phyloP scores from a whole-genome alignment of 2,113 vertebrate species.

The Dipodomys merriami region DNA sequence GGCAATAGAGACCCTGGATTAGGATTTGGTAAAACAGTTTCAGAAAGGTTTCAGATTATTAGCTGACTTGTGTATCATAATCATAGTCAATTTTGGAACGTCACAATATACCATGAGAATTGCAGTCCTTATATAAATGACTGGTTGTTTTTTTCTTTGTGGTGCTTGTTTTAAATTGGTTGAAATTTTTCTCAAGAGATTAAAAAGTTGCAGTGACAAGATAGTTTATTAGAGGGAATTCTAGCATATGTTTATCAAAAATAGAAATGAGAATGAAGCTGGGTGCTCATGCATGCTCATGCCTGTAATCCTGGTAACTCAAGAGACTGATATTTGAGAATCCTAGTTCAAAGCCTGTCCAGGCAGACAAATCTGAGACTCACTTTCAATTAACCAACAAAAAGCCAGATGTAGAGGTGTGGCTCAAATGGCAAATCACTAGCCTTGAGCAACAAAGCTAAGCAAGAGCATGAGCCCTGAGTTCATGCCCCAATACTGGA shows the following conservation, averaged over 20 bases:
- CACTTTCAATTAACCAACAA: too few species aligned
- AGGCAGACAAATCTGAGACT: too few species aligned
- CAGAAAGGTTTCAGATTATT: neutral
- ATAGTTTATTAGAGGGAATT: neutral
- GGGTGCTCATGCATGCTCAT: too few species aligned
- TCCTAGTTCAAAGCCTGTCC: too few species aligned
- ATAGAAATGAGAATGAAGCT: neutral
- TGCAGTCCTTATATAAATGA: neutral
- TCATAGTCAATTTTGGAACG: constrained; percentile 26
- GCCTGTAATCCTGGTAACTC: too few species aligned
- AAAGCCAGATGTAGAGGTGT: too few species aligned
- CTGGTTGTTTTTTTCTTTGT: neutral
- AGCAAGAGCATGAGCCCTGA: too few species aligned
- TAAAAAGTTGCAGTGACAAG: constrained; percentile 10
- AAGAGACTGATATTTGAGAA: too few species aligned
- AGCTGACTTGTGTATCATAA: neutral
- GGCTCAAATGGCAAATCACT: too few species aligned
- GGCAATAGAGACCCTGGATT: constrained; percentile 41
- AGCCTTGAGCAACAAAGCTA: too few species aligned
- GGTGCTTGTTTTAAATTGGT: constrained; percentile 25
- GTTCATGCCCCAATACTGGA: too few species aligned
- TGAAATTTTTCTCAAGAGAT: constrained; percentile 29
- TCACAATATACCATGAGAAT: neutral
- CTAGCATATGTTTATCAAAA: constrained; percentile 27
- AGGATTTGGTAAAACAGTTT: rapidly evolving